phyloP scores from a whole-genome alignment of 2,888 invertebrate genomes.

The Ariolimax columbianus region DNA sequence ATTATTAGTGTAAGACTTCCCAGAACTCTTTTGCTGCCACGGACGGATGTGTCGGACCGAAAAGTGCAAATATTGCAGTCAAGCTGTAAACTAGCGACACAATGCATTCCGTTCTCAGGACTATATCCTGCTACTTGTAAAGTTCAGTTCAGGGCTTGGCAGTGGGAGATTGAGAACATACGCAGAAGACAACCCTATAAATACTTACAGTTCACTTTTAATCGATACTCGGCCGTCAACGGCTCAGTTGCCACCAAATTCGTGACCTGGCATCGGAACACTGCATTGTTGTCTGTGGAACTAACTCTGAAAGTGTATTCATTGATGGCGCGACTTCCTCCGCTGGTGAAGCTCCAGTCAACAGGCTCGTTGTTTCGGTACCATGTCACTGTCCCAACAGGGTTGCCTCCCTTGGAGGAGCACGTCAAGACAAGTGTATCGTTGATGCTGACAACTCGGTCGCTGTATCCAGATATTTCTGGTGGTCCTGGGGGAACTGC shows the following conservation, averaged over 20 bases:
- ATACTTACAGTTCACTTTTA: constrained; percentile 94
- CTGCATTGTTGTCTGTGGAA: constrained; percentile 94
- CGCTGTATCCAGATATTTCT: constrained; percentile 93
- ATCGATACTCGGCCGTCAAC: constrained; percentile 89
- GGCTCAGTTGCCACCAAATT: constrained; percentile 93
- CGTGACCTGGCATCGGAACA: constrained; percentile 95
- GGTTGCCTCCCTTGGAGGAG: constrained; percentile 96
- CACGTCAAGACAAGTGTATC: constrained; percentile 94
- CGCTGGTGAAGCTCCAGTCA: constrained; percentile 89
- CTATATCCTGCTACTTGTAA: too few species aligned
- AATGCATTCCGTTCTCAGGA: too few species aligned
- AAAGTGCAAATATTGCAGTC: too few species aligned
- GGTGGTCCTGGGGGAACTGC: constrained; percentile 95
- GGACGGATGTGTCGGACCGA: too few species aligned
- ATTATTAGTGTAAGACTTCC: too few species aligned
- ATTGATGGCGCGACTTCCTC: constrained; percentile 79
- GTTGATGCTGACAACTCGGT: constrained; percentile 91
- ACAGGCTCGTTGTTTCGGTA: constrained; percentile 94
- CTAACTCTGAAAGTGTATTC: constrained; percentile 92
- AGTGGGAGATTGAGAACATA: too few species aligned
- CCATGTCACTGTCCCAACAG: constrained; percentile 88
- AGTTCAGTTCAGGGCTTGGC: too few species aligned
- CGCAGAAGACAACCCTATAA: too few species aligned
- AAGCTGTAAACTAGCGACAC: too few species aligned
- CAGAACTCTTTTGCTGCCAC: too few species aligned